Evolutionary conservation across 2,888 invertebrate species (phyloP), one percentile per base, ranked within the genome.

Genomic region (Drosophila picticornis): DNA sequence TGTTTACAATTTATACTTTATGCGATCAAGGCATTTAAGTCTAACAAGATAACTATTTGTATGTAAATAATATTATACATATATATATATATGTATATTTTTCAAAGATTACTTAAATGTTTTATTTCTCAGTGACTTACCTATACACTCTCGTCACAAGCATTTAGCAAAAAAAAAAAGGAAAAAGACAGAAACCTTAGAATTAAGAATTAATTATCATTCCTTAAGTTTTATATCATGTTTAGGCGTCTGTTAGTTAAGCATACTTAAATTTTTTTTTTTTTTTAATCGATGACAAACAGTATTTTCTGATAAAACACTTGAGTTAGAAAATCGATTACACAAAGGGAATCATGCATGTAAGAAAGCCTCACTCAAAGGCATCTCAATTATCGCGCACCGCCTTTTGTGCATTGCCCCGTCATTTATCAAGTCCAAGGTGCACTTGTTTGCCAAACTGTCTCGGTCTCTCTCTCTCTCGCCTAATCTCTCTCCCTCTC

Each of bases 371-470:
- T 31, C 13, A 38, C n/a, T 16, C 16, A 11, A 48, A 32, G 40
- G 16, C n/a, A 25, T 46, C 10, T n/a, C 5, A n/a, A 32, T 51
- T 62, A 66, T 70, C 61, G 25, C 9, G 32, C 13, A 52, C n/a
- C 53, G 27, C 16, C 27, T 64, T 64, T 34, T 61, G 46, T 32
- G 27, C 57, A 46, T 65, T 58, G 31, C 74, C 60, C 68, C 63
- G 31, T 10, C 29, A 16, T 27, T 55, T 25, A 31, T 63, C 51
- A 74, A 64, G 79, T 69, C 56, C 55, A 52, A 27, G 32, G 19
- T 43, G 32, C 22, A 50, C 19, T 61, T 22, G 19, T 38, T 38
- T 13, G 36, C 10, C n/a, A 10, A 7, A 10, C 11, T 7, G 2
- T 48, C 43, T 5, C 25, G 40, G 16, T n/a, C 27, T 52, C 4